These are phyloP conservation scores for Chrysaora quinquecirrha DNA, from an alignment of 30 jellyfish, hydroid and myxozoan genomes.

Conservation along the genomic window DNA sequence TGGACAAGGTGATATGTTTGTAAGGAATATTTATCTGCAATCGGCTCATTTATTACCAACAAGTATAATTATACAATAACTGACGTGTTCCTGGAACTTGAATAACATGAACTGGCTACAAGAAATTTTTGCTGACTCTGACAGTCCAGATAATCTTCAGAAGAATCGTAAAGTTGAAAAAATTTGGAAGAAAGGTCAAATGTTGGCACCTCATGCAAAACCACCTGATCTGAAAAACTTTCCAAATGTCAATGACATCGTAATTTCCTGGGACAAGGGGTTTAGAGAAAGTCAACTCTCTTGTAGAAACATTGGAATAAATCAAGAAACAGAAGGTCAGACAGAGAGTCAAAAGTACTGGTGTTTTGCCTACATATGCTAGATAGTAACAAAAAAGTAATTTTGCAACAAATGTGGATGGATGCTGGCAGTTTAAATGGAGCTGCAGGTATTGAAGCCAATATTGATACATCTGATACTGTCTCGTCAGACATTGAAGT, in stretches of 20 bases:
- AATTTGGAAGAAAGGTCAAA: constrained; percentile 20
- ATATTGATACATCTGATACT: background rate
- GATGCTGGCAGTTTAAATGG: background rate
- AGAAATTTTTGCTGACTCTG: constrained; percentile 32
- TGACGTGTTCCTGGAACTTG: constrained; percentile 36
- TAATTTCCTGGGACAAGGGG: constrained; percentile 36
- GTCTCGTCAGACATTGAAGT: background rate
- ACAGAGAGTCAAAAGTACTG: constrained; percentile 31
- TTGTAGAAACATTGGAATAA: constrained; percentile 23
- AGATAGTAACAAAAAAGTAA: background rate
- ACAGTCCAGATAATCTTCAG: constrained; percentile 38
- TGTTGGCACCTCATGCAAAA: background rate
- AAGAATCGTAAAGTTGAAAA: constrained; percentile 25
- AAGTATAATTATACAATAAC: constrained; percentile 23
- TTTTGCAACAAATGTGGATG: constrained; percentile 18
- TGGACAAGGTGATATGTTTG: constrained; percentile 29
- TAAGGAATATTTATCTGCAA: constrained; percentile 29
- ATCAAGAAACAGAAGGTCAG: constrained; percentile 27
- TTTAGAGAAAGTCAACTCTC: constrained; percentile 16
- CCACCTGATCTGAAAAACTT: constrained; percentile 23
- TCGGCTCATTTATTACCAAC: constrained; percentile 19
- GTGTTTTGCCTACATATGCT: constrained; percentile 2
- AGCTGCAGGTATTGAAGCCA: constrained; percentile 16
- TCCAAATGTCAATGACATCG: constrained; percentile 46
- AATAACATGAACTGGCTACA: constrained; percentile 34